Percentiles rank a stretch among this genome's conserved stretches.
These are phyloP conservation scores for Helogale parvula DNA, from an alignment of 2,113 vertebrate genomes.

Conservation along the genomic window DNA sequence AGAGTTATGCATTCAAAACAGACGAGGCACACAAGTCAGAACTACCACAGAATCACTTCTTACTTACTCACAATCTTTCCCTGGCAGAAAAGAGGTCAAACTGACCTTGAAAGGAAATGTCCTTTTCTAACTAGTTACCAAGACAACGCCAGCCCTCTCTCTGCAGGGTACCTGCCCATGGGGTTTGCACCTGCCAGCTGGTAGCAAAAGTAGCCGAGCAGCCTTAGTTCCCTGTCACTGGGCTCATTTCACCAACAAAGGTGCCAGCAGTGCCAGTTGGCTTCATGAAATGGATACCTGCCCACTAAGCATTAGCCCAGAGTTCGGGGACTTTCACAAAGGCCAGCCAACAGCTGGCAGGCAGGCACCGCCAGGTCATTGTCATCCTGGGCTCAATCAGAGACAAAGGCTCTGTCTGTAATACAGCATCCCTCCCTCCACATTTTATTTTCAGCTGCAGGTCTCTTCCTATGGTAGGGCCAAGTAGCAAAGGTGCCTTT, in stretches of 20 bases:
- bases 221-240: slow-evolving; percentile 40
- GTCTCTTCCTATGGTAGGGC: not conserved
- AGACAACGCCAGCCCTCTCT: not conserved
- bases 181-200: slow-evolving; percentile 64
- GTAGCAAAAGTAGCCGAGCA: slow-evolving; percentile 37
- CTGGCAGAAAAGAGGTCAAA: slow-evolving; percentile 42
- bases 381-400: slow-evolving; percentile 62
- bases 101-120: slow-evolving; percentile 51
- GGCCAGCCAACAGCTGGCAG: slow-evolving; percentile 79
- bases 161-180: slow-evolving; percentile 28
- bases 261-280: slow-evolving; percentile 71
- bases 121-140: slow-evolving; percentile 33
- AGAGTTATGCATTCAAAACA: not conserved
- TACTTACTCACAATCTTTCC: not conserved
- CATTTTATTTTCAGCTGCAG: slow-evolving; percentile 27
- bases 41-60: not conserved
- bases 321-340: slow-evolving; percentile 74
- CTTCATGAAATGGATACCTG: slow-evolving; percentile 75
- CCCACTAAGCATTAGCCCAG: slow-evolving; percentile 66
- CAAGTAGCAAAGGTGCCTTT: not conserved
- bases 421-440: not conserved
- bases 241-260: slow-evolving; percentile 62
- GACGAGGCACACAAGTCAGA: not conserved
- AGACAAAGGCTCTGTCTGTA: slow-evolving; percentile 75
- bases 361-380: slow-evolving; percentile 72